These are phyloP conservation scores for Calephelis virginiensis DNA, from an alignment of 1,140 invertebrate genomes.

Conservation along the genomic window DNA sequence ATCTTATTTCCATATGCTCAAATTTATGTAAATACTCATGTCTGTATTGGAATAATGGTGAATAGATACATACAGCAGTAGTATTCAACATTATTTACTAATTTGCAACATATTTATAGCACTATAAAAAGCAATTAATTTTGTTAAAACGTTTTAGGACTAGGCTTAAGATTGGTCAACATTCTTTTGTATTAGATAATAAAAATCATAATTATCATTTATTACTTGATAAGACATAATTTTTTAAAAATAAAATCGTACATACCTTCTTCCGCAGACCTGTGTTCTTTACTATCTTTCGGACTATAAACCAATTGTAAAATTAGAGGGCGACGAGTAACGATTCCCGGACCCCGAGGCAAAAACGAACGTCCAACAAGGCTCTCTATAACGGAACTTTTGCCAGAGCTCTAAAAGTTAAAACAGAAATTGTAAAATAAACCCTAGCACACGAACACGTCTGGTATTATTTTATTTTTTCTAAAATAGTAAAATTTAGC, in stretches of 20 bases:
- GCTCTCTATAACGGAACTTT: constrained; percentile 99
- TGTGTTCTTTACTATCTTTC: constrained; percentile 91
- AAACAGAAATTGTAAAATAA: background rate
- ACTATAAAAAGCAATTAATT: too few species aligned
- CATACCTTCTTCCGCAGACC: constrained; percentile 90
- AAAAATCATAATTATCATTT: background rate
- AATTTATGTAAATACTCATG: too few species aligned
- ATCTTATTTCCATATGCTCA: too few species aligned
- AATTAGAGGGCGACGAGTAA: constrained; percentile 95
- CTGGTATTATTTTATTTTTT: background rate
- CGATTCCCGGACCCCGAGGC: constrained; percentile 97
- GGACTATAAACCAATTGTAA: constrained; percentile 96
- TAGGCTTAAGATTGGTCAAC: background rate
- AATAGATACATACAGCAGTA: too few species aligned
- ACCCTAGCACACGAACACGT: background rate
- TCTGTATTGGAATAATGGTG: too few species aligned
- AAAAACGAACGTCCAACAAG: constrained; percentile 98
- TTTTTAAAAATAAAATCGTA: constrained; percentile 26
- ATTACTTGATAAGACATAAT: background rate
- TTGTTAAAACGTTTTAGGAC: too few species aligned
- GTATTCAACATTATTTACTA: too few species aligned
- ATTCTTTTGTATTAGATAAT: constrained; percentile 3
- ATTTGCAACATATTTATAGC: too few species aligned
- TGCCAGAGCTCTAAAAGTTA: constrained; percentile 93
- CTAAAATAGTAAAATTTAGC: background rate